phyloP scores from a whole-genome alignment of 2,888 invertebrate genomes.

The Psylliodes chrysocephalus region DNA sequence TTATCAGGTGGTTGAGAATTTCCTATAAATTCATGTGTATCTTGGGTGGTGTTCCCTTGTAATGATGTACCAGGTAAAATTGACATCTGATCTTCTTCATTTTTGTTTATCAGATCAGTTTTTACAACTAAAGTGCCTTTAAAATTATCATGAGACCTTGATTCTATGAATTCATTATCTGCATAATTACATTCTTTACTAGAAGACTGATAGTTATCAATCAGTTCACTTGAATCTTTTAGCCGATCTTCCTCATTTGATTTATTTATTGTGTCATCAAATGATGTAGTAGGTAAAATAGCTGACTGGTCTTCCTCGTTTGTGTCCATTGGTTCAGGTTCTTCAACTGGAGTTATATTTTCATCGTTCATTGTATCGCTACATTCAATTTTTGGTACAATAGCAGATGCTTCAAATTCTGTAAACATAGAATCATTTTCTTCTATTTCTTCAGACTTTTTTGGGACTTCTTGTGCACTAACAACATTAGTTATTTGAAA shows the following conservation, averaged over 20 bases:
- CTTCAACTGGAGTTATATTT: background rate
- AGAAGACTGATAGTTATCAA: background rate
- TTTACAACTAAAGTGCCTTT: background rate
- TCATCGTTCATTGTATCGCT: too few relatives aligned
- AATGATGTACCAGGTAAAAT: background rate
- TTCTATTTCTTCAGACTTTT: conserved; percentile 1
- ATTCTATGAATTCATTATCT: background rate
- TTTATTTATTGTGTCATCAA: background rate
- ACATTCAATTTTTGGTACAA: background rate
- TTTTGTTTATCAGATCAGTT: background rate
- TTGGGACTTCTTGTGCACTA: conserved; percentile 23
- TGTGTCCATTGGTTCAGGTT: background rate
- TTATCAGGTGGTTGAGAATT: background rate
- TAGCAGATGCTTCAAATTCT: conserved; percentile 6
- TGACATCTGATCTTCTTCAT: background rate
- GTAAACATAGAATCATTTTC: conserved; percentile 7
- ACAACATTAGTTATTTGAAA: conserved; percentile 40
- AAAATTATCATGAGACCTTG: background rate
- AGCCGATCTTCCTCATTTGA: too few relatives aligned
- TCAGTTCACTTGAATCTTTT: background rate
- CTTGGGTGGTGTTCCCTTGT: background rate
- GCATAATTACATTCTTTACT: too few relatives aligned
- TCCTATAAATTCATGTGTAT: background rate
- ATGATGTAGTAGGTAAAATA: background rate
- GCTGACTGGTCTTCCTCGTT: background rate